phyloP scores from a whole-genome alignment of 2,888 invertebrate genomes.

The Oeneis ivallda region DNA sequence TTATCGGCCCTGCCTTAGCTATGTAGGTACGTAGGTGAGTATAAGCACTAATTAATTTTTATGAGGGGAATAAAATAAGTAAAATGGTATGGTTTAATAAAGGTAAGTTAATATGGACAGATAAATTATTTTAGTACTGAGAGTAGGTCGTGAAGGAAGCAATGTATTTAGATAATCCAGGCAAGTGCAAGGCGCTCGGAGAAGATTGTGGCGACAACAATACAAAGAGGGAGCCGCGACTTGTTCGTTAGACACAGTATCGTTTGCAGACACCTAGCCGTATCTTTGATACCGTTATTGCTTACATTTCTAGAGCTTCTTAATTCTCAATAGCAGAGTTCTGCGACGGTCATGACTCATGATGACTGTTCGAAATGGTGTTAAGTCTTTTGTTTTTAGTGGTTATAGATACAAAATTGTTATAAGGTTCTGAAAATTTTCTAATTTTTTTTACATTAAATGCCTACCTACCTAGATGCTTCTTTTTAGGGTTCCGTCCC shows the following conservation, averaged over 20 bases:
- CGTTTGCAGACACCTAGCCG: slow-evolving; percentile 14
- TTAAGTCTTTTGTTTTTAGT: too few species aligned
- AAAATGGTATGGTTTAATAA: too few species aligned
- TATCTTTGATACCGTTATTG: slow-evolving; percentile 7
- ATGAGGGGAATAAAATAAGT: too few species aligned
- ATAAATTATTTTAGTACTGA: neutral
- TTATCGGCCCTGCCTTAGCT: too few species aligned
- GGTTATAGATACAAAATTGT: neutral
- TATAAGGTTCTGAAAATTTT: neutral
- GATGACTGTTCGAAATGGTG: neutral
- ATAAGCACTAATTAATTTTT: too few species aligned
- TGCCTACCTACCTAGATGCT: too few species aligned
- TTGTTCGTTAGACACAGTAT: slow-evolving; percentile 18
- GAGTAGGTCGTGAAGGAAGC: slow-evolving; percentile 37
- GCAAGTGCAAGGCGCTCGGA: slow-evolving; percentile 45
- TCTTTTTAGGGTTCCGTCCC: too few species aligned
- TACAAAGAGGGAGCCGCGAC: slow-evolving; percentile 12
- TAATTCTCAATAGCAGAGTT: slow-evolving; percentile 21
- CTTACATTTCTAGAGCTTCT: slow-evolving; percentile 17
- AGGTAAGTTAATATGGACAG: neutral
- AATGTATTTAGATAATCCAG: slow-evolving; percentile 44
- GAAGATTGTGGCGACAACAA: slow-evolving; percentile 20
- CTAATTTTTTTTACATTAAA: neutral
- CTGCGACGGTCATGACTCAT: neutral
- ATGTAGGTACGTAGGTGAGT: too few species aligned